Base-by-base conservation (phyloP, 1,140 invertebrate species). In the Augochlora pura region DNA sequence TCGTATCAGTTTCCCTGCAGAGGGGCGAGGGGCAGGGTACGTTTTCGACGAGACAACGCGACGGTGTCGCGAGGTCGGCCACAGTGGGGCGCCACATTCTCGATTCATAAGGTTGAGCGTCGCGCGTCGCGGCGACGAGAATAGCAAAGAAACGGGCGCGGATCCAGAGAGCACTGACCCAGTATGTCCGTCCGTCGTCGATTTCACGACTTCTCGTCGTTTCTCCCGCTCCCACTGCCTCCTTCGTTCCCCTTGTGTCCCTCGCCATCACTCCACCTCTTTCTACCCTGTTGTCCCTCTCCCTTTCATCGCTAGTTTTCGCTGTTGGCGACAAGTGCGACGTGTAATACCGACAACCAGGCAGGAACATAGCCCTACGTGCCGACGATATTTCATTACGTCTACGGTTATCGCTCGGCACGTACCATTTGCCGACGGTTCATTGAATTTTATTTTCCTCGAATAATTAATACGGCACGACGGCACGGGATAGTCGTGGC, bases 101-200 rank as follows among this genome's bases (percentile, higher is more conserved):
- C 82, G 80, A 78, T 85, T 83, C 84, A 84, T 88, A 81, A 86
- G 72, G 68, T 79, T 67, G 57, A 65, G 54, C 72, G 72, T 68
- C 71, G 81, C 62, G 54, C 72, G 72, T 68, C 71, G 81, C 62
- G 76, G 23, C 75, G 87, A 79, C 62, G 81, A 89, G 87, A 92
- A 92, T 92, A 86, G 86, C 86, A 49, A 88, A 76, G 75, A 80
- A 83, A 84, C 86, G 88, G 89, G 87, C 88, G 82, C 84, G 76
- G 87, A 90, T 90, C 86, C 89, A 91, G 88, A 89, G 91, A 91
- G 88, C 91, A 92, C 88, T 91, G 91, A 91, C 91, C 91, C 83
- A 91, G 83, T 91, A 91, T 91, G 87, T 85, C 83, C 85, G 83
- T 83, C 80, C 75, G 76, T 71, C 80, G 83, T 70, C 85, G 83